Evolutionary conservation across 2,797 vertebrate species (phyloP), one percentile per base, ranked within the genome.

Genomic region (Bovichtus diacanthus): DNA sequence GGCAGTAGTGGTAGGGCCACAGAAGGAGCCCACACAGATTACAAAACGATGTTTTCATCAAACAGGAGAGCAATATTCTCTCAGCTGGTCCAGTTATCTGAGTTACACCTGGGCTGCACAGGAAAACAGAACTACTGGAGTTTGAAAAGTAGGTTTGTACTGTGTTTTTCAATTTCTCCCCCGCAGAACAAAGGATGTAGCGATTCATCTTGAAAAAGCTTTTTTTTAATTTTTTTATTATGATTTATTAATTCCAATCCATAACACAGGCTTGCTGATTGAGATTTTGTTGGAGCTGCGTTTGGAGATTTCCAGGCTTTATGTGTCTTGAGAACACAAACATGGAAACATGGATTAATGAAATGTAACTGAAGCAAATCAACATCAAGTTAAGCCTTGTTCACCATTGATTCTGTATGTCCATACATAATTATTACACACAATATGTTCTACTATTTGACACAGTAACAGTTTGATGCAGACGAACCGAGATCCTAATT

Each of bases 221-320:
- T 67, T 74, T n/a, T n/a, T n/a, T n/a, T n/a, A n/a, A n/a, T n/a
- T n/a, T n/a, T n/a, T n/a, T n/a, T n/a, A n/a, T 66, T 64, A 67
- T 78, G 54, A 82, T 84, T 87, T 88, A 84, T 83, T 90, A 77
- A 78, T 85, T 83, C 43, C 11, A 56, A 70, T 67, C 51, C 71
- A 73, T 68, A 66, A 73, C 66, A 25, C 66, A 34, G 13, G 15
- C 70, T 78, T 65, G 73, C 72, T 74, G 74, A 80, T 74, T 86
- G 62, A 74, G 51, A 79, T 76, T 84, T 74, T 73, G 31, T 38
- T 69, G 73, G 61, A 74, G 76, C 51, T 68, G 38, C 9, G 60
- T 70, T 60, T 70, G 34, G 54, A 80, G 68, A 68, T 79, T 74
- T 82, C 31, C 53, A 56, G 44, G 65, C 68, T 88, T 76, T 77